phyloP scores from a whole-genome alignment of 2,113 vertebrate species.

The Siphamia tubifer region DNA sequence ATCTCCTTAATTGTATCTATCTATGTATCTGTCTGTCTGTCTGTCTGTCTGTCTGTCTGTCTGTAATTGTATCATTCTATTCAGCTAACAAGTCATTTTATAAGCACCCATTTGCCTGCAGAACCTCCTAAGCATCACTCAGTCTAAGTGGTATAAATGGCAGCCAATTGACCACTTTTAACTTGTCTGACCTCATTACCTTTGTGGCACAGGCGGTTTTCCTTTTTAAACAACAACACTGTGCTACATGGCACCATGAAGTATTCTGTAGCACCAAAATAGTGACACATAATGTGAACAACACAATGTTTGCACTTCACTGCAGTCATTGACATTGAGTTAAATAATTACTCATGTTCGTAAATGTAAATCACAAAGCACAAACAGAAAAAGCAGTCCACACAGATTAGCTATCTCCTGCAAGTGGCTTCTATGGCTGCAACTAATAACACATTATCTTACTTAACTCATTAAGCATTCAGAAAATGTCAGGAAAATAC shows the following conservation, averaged over 20 bases:
- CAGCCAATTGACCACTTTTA: conserved; percentile 31
- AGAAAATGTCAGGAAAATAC: no score
- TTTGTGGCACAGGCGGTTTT: conserved; percentile 5
- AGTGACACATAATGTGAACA: conserved; percentile 1
- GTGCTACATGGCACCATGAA: background rate
- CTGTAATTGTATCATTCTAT: no score
- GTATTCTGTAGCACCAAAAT: background rate
- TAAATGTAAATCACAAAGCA: background rate
- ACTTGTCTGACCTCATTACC: conserved; percentile 48
- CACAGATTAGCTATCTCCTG: no score
- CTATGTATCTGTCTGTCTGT: conserved; percentile 13
- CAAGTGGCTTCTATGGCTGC: no score
- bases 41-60: conserved; percentile 4
- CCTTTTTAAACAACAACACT: conserved; percentile 16
- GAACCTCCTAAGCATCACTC: background rate
- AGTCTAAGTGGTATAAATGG: conserved; percentile 35
- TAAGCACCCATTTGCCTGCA: background rate
- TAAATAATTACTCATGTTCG: background rate
- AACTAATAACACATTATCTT: no score
- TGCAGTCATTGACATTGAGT: background rate
- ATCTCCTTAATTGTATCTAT: conserved; percentile 15
- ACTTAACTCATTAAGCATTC: no score
- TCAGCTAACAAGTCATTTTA: background rate
- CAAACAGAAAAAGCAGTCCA: background rate
- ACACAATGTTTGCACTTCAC: conserved; percentile 1